These are phyloP conservation scores for Heliangelus exortis DNA, from an alignment of 2,797 vertebrate species.

Conservation along the genomic window DNA sequence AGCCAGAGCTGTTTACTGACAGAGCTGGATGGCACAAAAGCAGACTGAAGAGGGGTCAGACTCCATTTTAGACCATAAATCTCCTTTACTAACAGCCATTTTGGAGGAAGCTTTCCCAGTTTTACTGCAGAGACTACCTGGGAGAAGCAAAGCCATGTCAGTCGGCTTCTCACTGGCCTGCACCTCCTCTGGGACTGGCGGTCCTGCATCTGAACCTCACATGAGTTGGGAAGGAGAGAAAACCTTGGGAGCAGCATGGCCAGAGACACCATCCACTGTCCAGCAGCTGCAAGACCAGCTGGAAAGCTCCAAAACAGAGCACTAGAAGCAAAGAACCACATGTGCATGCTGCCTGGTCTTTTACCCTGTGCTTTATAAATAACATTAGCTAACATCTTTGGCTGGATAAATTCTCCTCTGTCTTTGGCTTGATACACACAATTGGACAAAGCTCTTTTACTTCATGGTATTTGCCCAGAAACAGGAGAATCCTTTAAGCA, in stretches of 20 bases:
- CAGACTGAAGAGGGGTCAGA: background rate
- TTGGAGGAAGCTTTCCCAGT: background rate
- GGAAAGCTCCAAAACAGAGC: accelerated
- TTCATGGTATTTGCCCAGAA: conserved; percentile 52
- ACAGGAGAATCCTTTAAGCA: conserved; percentile 59
- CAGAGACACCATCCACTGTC: background rate
- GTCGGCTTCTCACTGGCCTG: background rate
- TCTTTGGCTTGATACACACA: conserved; percentile 33
- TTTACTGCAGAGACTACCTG: background rate
- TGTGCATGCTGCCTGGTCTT: background rate
- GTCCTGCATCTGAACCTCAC: background rate
- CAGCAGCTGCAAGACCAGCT: background rate
- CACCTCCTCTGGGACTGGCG: background rate
- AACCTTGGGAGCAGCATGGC: background rate
- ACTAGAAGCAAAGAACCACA: accelerated
- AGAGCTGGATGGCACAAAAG: background rate
- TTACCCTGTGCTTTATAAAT: background rate
- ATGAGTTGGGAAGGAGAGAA: accelerated
- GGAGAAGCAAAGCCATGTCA: background rate
- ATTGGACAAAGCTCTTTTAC: conserved; percentile 39
- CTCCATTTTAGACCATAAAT: background rate
- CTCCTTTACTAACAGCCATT: background rate
- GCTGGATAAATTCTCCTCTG: background rate
- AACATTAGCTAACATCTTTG: background rate
- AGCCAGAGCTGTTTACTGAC: background rate